A percentile compares a stretch with the other conserved stretches of the same genome.
Conservation (phyloP, 2,113 vertebrate genomes). For the Taurulus bubalis region DNA sequence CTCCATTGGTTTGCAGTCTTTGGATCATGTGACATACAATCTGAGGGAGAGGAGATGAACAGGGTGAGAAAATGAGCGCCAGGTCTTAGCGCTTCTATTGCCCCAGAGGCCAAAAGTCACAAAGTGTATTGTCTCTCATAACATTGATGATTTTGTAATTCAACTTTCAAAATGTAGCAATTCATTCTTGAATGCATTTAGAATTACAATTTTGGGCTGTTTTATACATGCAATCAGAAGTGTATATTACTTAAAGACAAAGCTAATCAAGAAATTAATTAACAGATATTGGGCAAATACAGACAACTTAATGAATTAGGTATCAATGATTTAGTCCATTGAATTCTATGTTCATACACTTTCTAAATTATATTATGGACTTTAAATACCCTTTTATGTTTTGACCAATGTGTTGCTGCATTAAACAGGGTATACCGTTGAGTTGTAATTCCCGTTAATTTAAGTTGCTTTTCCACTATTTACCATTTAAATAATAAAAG, state of each 20-base stretch:
- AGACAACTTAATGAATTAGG: not conserved
- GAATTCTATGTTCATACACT: not conserved
- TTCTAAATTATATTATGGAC: not conserved
- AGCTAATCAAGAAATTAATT: no score
- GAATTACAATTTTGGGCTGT: not conserved
- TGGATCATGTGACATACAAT: slow-evolving; percentile 86
- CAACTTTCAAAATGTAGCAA: not conserved
- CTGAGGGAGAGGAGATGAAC: slow-evolving; percentile 71
- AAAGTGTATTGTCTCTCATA: not conserved
- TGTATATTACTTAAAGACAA: no score
- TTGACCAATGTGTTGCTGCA: not conserved
- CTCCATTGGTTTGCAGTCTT: slow-evolving; percentile 78
- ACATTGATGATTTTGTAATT: not conserved
- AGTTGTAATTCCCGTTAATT: not conserved
- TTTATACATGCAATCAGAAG: not conserved
- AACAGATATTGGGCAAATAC: no score
- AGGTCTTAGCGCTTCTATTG: not conserved
- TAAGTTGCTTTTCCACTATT: not conserved
- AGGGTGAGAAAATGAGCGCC: not conserved
- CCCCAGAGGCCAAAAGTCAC: not conserved
- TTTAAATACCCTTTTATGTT: not conserved
- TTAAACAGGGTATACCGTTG: not conserved
- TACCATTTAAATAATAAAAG: not conserved
- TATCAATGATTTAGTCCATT: not conserved
- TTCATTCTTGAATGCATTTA: not conserved